Evolutionary conservation across 2,797 vertebrate genomes (phyloP).

Genomic region (Lagodon rhomboides): DNA sequence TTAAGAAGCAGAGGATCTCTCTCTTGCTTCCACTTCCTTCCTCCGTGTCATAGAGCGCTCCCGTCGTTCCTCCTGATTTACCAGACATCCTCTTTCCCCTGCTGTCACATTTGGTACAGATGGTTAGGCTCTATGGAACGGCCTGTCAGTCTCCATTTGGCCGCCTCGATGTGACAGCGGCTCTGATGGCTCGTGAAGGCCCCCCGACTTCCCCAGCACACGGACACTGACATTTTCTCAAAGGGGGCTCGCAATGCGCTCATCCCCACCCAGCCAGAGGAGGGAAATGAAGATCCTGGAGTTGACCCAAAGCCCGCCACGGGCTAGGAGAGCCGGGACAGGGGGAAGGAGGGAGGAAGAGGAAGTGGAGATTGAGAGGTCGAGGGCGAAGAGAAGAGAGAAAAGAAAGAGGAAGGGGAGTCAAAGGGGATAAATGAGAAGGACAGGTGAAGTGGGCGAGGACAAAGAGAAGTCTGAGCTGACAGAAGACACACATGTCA

Average conservation of each 20-base stretch:
- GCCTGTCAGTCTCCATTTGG: conserved; percentile 92
- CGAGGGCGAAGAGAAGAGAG: background rate
- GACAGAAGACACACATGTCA: conserved; percentile 54
- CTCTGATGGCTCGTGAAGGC: conserved; percentile 89
- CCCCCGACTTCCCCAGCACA: conserved; percentile 83
- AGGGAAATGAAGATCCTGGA: conserved; percentile 82
- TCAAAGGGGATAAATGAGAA: conserved; percentile 13
- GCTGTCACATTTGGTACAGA: conserved; percentile 94
- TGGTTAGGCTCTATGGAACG: conserved; percentile 90
- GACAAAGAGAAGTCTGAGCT: conserved; percentile 13
- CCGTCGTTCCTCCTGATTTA: conserved; percentile 80
- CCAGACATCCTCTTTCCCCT: conserved; percentile 84
- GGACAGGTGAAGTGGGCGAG: background rate
- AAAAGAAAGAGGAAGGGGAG: conserved; percentile 8
- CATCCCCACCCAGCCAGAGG: conserved; percentile 81
- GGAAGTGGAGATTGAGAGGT: conserved; percentile 4
- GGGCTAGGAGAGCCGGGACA: conserved; percentile 68
- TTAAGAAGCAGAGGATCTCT: conserved; percentile 51
- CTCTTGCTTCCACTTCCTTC: conserved; percentile 54
- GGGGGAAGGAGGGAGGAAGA: conserved; percentile 13
- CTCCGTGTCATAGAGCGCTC: conserved; percentile 69
- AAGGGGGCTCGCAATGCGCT: conserved; percentile 83
- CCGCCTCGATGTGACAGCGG: conserved; percentile 85
- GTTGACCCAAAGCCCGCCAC: conserved; percentile 83
- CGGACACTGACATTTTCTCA: conserved; percentile 91